Evolutionary conservation across 1,140 invertebrate genomes (phyloP), one percentile per base, ranked within the genome.

Genomic region (Zaprionus taronus): DNA sequence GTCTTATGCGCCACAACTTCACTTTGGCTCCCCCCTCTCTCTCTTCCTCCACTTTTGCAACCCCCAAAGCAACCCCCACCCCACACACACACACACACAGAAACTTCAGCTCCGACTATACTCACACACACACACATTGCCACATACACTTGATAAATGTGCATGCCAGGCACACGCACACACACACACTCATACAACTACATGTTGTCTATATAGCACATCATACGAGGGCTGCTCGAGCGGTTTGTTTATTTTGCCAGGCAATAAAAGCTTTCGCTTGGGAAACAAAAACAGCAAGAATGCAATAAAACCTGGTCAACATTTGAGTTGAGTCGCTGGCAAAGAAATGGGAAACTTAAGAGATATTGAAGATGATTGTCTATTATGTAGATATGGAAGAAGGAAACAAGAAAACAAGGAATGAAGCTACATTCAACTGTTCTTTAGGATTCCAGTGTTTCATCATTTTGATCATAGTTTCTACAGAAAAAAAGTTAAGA

Each of bases 1-100:
- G 85, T 85, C 85, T 89, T 90, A 77, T 36, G 81, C 66, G 56
- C 55, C 65, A 34, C 64, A 61, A 41, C 65, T 67, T 66, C 57
- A 51, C 67, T 34, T 51, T 53, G 64, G n/a, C 41, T n/a, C n/a
- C n/a, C n/a, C 47, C 14, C 38, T 7, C 47, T 12, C 64, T 28
- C 12, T 15, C 47, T 44, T 38, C 41, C 58, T 36, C 26, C 12
- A 26, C 64, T 26, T 7, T 38, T 71, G 60, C 72, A 51, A 75
- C 68, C 60, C 77, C 62, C 76, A 76, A 60, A 65, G 61, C 28
- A 31, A 24, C 51, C 69, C 53, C 62, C 63, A 55, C 60, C 66
- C 34, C 20, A 51, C 44, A 17, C 24, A 53, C 44, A 65, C 65
- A 41, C 56, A 64, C 56, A 64, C 56, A 69, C 22, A n/a, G 38